Base-by-base conservation (phyloP, 1,140 invertebrate species). In the Camponotus vicinus region DNA sequence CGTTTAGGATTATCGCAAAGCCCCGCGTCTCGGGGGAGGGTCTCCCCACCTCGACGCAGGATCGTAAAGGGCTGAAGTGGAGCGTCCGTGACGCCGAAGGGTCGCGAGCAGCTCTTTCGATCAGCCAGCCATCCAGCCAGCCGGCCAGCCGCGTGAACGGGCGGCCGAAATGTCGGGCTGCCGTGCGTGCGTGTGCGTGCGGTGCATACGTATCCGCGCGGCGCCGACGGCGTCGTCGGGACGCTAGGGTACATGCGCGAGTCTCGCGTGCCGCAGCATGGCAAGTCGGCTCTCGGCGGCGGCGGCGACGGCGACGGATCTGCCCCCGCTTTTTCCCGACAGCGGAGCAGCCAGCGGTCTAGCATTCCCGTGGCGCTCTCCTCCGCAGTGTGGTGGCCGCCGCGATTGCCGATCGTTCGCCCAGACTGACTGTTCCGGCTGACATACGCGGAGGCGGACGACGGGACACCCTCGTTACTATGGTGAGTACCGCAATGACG, bases 151-250 rank as follows among this genome's bases (percentile, higher is more conserved):
- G n/a, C 49, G 64, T 49, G 77, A 79, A 79, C 77, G 64, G 77
- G 49, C 37, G 76, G 59, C 78, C 78, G 79, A 83, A 80, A 83
- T 75, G 69, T 75, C 79, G 64, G 34, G 15, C 13, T 27, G 34
- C 34, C n/a, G 15, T 15, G 21, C 84, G 82, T 63, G 86, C 63
- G 75, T 59, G n/a, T 11, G 32, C 37, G 45, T 27, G 32, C 13
- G 42, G 21, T 37, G 42, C n/a, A 42, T 8, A 49, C 27, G 40
- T 82, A 67, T 57, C 52, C 42, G 49, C 7, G 27, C 49, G 78
- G 42, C 61, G 49, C 42, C 76, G 64, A 52, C 78, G 87, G 89
- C 82, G 86, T 79, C 82, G 86, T 79, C 87, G 86, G 88, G 90
- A 84, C 87, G 88, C 76, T 52, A 66, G 84, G n/a, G 83, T 70